Percentiles rank a stretch among this genome's conserved stretches.
phyloP scores from a whole-genome alignment of 2,113 vertebrate genomes.

The Phylloscopus trochiloides region DNA sequence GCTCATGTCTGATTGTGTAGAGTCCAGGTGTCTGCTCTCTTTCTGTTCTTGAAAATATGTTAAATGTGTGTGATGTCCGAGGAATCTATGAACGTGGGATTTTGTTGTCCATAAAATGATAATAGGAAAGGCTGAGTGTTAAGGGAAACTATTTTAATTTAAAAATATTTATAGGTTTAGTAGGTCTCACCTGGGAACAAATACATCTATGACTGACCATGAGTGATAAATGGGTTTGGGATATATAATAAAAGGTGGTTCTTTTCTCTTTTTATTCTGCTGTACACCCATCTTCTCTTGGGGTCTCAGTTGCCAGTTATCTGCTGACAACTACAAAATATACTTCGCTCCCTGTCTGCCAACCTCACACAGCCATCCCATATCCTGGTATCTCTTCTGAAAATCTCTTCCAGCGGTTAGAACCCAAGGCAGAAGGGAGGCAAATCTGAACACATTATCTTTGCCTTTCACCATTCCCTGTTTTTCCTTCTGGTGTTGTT shows the following conservation, averaged over 20 bases:
- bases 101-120: not conserved
- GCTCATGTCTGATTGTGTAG: not conserved
- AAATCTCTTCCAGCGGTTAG: not conserved
- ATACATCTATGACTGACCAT: not conserved
- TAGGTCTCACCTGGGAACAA: not conserved
- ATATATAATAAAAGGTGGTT: not conserved
- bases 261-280: not conserved
- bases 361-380: not conserved
- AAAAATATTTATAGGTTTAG: not conserved
- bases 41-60: not conserved
- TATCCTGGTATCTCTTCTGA: not conserved
- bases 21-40: not conserved
- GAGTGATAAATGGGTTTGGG: not conserved
- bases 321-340: not conserved
- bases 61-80: not conserved
- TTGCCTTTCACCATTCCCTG: not conserved
- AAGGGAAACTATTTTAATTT: not conserved
- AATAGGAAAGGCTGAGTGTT: fast-evolving
- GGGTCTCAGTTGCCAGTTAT: not conserved
- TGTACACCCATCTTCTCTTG: not conserved
- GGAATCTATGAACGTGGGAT: not conserved
- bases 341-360: not conserved
- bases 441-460: not conserved
- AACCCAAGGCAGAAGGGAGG: not conserved
- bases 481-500: not conserved